Evolutionary conservation across 2,888 invertebrate species (phyloP).

Genomic region (Ametastegia equiseti): DNA sequence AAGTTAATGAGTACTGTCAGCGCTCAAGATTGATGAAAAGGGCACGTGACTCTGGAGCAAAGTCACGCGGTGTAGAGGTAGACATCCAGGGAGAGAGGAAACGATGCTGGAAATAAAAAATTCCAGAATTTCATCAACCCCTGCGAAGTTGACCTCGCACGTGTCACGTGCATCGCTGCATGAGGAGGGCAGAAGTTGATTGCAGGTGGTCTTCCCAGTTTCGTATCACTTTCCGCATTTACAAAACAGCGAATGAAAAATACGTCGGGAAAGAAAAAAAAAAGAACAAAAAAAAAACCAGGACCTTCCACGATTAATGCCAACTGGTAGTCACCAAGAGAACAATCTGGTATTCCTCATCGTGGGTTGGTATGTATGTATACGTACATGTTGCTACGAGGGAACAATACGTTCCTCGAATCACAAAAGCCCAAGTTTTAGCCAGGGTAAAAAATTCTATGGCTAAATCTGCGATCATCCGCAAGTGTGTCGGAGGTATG

Average conservation of each 20-base stretch:
- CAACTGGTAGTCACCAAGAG: not conserved
- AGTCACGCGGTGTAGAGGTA: not conserved
- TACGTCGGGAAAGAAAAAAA: not conserved
- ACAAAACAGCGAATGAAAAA: not conserved
- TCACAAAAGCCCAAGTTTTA: no score
- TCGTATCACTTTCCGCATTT: not conserved
- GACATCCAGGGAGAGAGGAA: not conserved
- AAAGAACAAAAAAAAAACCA: not conserved
- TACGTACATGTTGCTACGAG: not conserved
- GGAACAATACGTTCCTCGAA: not conserved
- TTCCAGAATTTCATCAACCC: not conserved
- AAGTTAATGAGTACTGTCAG: not conserved
- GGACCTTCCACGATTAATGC: not conserved
- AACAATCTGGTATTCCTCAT: not conserved
- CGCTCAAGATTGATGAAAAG: not conserved
- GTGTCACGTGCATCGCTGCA: no score
- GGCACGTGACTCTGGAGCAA: not conserved
- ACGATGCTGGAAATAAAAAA: not conserved
- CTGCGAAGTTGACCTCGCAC: not conserved
- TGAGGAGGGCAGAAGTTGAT: no score
- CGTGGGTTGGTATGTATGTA: no score
- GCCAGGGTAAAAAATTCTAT: no score
- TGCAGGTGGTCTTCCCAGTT: not conserved
- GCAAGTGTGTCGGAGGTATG: no score
- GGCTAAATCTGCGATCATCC: no score